Evolutionary conservation across 30 jellyfish, hydroid and myxozoan genomes (phyloP).

Genomic region (Haliclystus octoradiatus): DNA sequence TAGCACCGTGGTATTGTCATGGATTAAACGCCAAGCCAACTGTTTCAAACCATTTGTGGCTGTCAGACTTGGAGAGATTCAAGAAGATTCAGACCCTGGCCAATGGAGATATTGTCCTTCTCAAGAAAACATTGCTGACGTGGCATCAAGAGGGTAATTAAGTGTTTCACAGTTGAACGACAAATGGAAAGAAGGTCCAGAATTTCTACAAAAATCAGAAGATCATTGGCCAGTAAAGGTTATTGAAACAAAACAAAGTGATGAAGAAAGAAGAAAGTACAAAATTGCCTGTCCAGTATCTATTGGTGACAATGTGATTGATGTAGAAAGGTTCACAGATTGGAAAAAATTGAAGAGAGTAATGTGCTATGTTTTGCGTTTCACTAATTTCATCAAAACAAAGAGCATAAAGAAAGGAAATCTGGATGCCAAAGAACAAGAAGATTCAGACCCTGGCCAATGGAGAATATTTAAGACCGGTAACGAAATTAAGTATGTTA

Average conservation of each 20-base stretch:
- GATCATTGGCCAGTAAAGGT: slow-evolving; percentile 37
- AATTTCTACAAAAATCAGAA: too few relatives aligned
- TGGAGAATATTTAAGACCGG: too few relatives aligned
- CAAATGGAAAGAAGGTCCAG: slow-evolving; percentile 58
- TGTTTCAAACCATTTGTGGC: slow-evolving; percentile 33
- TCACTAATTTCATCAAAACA: too few relatives aligned
- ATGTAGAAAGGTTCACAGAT: slow-evolving; percentile 24
- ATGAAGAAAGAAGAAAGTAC: too few relatives aligned
- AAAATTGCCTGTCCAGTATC: too few relatives aligned
- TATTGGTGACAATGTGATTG: too few relatives aligned
- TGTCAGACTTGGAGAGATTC: slow-evolving; percentile 26
- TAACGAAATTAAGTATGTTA: too few relatives aligned
- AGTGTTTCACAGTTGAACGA: slow-evolving; percentile 33
- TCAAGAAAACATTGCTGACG: slow-evolving; percentile 18
- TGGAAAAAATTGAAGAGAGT: slow-evolving; percentile 30
- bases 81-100: slow-evolving; percentile 18
- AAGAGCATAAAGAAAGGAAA: too few relatives aligned
- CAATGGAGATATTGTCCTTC: slow-evolving; percentile 40
- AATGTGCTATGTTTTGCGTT: too few relatives aligned
- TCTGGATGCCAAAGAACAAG: too few relatives aligned
- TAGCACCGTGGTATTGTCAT: slow-evolving; percentile 28
- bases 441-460: too few relatives aligned
- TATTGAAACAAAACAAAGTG: too few relatives aligned
- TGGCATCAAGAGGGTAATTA: slow-evolving; percentile 9
- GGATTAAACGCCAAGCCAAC: slow-evolving; percentile 25